A percentile compares a stretch with the other conserved stretches of the same genome.
These are phyloP conservation scores for Anticlea derivata DNA, from an alignment of 2,888 invertebrate species.

Conservation along the genomic window DNA sequence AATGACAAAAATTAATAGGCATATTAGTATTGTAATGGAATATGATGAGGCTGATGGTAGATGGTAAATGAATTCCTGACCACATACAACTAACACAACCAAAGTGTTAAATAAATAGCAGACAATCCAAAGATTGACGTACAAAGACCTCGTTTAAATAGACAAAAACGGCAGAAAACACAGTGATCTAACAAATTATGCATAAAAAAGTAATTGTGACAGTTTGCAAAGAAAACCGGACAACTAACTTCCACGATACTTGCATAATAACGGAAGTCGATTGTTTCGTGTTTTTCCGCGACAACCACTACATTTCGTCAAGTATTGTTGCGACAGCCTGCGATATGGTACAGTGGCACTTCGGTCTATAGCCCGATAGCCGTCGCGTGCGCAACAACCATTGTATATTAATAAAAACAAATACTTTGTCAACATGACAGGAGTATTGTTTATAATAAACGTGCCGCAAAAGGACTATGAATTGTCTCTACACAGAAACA, in stretches of 20 bases:
- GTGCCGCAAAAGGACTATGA: constrained; percentile 82
- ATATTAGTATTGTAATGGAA: too few species aligned
- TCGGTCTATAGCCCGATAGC: constrained; percentile 22
- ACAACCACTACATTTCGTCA: constrained; percentile 43
- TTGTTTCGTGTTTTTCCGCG: constrained; percentile 50
- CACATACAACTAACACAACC: too few species aligned
- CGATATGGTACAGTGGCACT: constrained; percentile 38
- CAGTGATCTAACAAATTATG: constrained; percentile 4
- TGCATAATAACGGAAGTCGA: constrained; percentile 47
- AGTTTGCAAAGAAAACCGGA: constrained; percentile 18
- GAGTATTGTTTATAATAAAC: constrained; percentile 83
- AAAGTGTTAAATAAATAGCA: background rate
- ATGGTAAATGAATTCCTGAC: too few species aligned
- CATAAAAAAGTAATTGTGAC: constrained; percentile 22
- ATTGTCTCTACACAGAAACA: constrained; percentile 50
- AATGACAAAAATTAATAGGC: too few species aligned
- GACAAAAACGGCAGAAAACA: background rate
- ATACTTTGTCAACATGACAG: constrained; percentile 64
- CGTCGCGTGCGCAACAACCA: constrained; percentile 23
- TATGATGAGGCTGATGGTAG: too few species aligned
- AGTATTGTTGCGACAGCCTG: constrained; percentile 35
- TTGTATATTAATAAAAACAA: constrained; percentile 7
- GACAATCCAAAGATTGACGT: background rate
- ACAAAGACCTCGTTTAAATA: background rate
- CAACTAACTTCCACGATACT: constrained; percentile 25